These are phyloP conservation scores for Phataginus tetradactyla DNA, from an alignment of 2,797 vertebrate species.

Conservation along the genomic window DNA sequence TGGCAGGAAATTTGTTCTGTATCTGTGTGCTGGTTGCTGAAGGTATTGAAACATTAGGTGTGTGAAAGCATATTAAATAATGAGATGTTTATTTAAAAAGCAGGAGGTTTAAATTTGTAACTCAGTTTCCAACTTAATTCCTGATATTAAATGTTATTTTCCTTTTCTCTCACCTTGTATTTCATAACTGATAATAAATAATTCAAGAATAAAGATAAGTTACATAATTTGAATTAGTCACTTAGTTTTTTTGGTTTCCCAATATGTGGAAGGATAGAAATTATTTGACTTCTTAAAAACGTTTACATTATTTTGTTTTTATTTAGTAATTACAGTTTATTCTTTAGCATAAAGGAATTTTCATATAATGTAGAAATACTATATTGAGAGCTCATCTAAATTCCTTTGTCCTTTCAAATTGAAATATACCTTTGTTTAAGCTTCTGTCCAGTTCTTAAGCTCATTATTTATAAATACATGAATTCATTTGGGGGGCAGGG, in stretches of 20 bases:
- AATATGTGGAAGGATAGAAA: neutral
- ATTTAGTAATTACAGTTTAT: neutral
- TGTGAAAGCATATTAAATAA: constrained; percentile 22
- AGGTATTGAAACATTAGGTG: neutral
- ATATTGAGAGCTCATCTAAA: neutral
- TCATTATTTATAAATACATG: neutral
- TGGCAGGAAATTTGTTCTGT: constrained; percentile 37
- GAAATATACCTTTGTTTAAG: neutral
- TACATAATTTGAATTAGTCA: neutral
- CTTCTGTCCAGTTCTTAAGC: neutral
- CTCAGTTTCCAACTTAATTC: constrained; percentile 29
- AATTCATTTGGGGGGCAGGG: neutral
- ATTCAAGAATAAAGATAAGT: neutral
- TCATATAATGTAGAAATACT: neutral
- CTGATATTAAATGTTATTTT: neutral
- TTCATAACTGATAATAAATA: neutral
- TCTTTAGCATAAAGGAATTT: constrained; percentile 23
- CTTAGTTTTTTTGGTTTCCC: neutral
- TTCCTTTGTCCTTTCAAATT: constrained; percentile 7
- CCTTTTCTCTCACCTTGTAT: neutral
- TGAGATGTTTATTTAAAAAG: constrained; percentile 48
- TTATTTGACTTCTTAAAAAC: neutral
- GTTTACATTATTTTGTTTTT: constrained; percentile 3
- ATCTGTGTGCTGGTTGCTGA: constrained; percentile 29
- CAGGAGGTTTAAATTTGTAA: constrained; percentile 31